A percentile compares a stretch with the other conserved stretches of the same genome.
Conservation (phyloP, 2,113 vertebrate species). For the Cephalopholis sonnerati region DNA sequence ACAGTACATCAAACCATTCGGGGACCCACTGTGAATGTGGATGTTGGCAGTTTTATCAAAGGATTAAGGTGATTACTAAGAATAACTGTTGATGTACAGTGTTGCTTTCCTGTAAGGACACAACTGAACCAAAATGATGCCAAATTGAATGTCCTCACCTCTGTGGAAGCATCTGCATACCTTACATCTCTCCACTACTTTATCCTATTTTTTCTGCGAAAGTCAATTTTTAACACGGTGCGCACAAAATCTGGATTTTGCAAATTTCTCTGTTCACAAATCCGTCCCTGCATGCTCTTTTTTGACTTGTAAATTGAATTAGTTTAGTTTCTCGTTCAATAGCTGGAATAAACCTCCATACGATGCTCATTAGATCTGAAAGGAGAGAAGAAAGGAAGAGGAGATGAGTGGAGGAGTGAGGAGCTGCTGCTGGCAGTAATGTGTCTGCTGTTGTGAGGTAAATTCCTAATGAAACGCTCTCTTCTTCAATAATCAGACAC, state of each 20-base stretch:
- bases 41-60: neutral
- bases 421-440: slow-evolving; percentile 27
- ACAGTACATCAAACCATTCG: no score
- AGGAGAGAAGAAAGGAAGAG: neutral
- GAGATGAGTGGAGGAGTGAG: neutral
- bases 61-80: neutral
- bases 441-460: slow-evolving; percentile 34
- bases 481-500: slow-evolving; percentile 80
- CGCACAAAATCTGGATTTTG: neutral
- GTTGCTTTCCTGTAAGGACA: neutral
- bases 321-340: neutral
- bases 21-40: no score
- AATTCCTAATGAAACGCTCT: slow-evolving; percentile 71
- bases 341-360: neutral
- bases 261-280: neutral
- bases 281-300: neutral
- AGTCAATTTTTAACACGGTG: neutral
- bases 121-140: neutral
- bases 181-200: neutral
- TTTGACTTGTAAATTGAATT: slow-evolving; percentile 5
- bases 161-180: no score
- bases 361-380: slow-evolving; percentile 4
- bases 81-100: neutral
- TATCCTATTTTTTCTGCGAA: neutral
- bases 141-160: neutral